These are phyloP conservation scores for Chloropsis cyanopogon DNA, from an alignment of 2,113 vertebrate species.

Conservation along the genomic window DNA sequence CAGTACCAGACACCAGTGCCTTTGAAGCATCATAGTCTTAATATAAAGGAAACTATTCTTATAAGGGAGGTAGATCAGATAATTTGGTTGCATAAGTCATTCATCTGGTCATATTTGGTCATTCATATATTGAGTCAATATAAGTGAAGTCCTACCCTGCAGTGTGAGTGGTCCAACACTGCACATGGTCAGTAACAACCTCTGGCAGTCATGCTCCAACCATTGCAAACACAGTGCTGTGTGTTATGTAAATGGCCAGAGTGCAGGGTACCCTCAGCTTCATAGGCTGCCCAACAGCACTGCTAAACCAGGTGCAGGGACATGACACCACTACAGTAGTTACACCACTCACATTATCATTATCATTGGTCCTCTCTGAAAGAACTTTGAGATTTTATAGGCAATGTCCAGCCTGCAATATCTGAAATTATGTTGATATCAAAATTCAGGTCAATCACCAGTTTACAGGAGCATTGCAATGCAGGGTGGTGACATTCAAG, in stretches of 20 bases:
- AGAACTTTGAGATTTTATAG: not conserved
- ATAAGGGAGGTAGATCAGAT: not conserved
- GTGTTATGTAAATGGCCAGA: not conserved
- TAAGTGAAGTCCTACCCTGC: not conserved
- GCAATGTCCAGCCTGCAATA: not conserved
- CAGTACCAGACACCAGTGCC: not conserved
- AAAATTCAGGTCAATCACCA: not conserved
- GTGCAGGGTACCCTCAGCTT: not conserved
- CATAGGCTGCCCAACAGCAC: accelerated
- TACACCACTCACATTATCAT: too few relatives aligned
- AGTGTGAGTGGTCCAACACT: not conserved
- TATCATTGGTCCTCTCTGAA: not conserved
- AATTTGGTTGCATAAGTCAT: not conserved
- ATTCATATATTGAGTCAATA: accelerated
- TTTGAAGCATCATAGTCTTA: not conserved
- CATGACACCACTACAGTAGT: accelerated
- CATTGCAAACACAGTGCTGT: accelerated
- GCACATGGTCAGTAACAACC: not conserved
- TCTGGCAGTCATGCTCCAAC: not conserved
- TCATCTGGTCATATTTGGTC: not conserved
- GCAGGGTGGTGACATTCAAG: not conserved
- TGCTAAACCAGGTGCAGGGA: not conserved
- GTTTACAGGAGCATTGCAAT: not conserved
- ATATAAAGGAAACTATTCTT: not conserved
- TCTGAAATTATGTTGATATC: not conserved